Evolutionary conservation across 2,888 invertebrate species (phyloP), one percentile per base, ranked within the genome.

Genomic region (Meteorus cinctellus): DNA sequence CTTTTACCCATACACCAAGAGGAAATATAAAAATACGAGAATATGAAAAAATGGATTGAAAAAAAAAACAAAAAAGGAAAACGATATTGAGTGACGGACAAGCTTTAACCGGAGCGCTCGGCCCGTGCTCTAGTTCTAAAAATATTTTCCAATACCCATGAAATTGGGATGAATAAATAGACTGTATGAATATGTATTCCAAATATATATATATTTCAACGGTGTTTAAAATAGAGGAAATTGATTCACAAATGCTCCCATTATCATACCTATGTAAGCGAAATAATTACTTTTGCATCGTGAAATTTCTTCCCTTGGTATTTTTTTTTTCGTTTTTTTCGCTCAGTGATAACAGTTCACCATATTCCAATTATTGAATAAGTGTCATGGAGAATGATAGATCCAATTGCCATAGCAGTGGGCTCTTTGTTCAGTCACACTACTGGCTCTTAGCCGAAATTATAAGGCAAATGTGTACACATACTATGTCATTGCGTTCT

Each of bases 81-180:
- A 73, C 72, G 63, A 72, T 72, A 72, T 72, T 63, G 72, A 65
- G 24, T 65, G 29, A 63, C 48, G 31, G 65, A 65, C 63, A 55
- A 65, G 51, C 62, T 63, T 63, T 51, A 65, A 72, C 55, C 48
- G 31, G 62, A 27, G 55, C 19, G 55, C 55, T 1, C n/a, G 16
- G 31, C 5, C 65, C 55, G 41, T 60, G 67, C 29, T 59, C 73
- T 59, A 73, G 41, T 73, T 73, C 73, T 67, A 73, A 73, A 73
- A 73, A 73, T 73, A 73, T 66, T 72, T 72, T 66, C 48, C 59
- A 67, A 59, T 60, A 73, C 24, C 60, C 19, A 67, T 29, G 29
- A 73, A 73, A 73, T 60, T 65, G 31, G 48, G 29, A 34, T 55
- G 41, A 29, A 73, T 67, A 66, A 66, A 66, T 31, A 72, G 24